Evolutionary conservation across 2,888 invertebrate species (phyloP).

Genomic region (Lepidochrysops patricia): DNA sequence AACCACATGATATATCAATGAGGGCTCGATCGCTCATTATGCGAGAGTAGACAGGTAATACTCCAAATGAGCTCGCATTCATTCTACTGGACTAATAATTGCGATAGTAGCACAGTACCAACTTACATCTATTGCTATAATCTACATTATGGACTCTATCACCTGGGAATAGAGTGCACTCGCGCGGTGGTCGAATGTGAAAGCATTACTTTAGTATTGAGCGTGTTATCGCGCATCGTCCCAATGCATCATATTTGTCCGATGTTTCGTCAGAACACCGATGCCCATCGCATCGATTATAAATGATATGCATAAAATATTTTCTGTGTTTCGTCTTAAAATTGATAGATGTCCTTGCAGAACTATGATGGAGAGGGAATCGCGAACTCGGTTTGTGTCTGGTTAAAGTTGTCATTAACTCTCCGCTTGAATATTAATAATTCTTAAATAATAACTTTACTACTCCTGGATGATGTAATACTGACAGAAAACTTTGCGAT

Average conservation of each 20-base stretch:
- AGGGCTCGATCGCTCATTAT: slow-evolving; percentile 51
- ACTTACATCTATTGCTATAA: slow-evolving; percentile 1
- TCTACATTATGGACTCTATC: slow-evolving; percentile 20
- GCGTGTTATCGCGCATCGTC: slow-evolving; percentile 50
- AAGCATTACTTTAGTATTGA: slow-evolving; percentile 36
- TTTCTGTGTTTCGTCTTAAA: slow-evolving; percentile 17
- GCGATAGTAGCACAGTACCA: slow-evolving; percentile 37
- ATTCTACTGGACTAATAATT: slow-evolving; percentile 64
- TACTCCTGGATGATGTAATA: too few relatives aligned
- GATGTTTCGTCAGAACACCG: slow-evolving; percentile 53
- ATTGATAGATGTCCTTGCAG: not conserved
- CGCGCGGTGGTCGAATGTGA: slow-evolving; percentile 21
- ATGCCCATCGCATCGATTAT: slow-evolving; percentile 53
- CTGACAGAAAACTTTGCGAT: too few relatives aligned
- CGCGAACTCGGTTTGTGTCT: too few relatives aligned
- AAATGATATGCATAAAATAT: slow-evolving; percentile 39
- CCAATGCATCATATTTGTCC: slow-evolving; percentile 69
- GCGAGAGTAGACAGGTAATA: slow-evolving; percentile 50
- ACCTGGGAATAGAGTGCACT: slow-evolving; percentile 23
- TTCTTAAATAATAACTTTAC: not conserved
- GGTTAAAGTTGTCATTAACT: too few relatives aligned
- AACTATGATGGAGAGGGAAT: not conserved
- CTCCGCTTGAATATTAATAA: not conserved
- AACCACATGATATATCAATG: slow-evolving; percentile 36
- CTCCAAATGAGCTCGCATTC: slow-evolving; percentile 62